Evolutionary conservation across 2,797 vertebrate genomes (phyloP), one percentile per base, ranked within the genome.

Genomic region (Malacoctenus gilli): DNA sequence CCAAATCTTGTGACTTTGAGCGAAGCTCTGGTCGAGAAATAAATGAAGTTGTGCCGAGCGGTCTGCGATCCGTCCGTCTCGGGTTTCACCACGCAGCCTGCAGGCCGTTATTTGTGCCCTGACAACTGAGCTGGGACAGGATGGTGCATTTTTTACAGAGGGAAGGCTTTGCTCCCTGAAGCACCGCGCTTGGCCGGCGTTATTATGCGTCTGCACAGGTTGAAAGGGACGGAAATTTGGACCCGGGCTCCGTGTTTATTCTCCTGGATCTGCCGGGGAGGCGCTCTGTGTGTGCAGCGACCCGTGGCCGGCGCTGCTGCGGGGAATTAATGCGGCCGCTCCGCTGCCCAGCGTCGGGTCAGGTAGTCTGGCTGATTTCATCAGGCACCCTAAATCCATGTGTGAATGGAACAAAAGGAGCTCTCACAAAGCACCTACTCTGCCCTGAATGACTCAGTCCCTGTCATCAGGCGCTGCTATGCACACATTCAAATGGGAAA

Each of bases 151-250:
- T 75, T 68, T 68, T 60, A 75, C 68, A 11, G 70, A 58, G 15
- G 34, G 12, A 70, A 58, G 15, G 34, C 31, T 61, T 77, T 49
- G 66, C 68, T 56, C 71, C 59, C 59, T 39, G 70, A 64, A 84
- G 75, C 66, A 28, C 57, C 57, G 68, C 57, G 72, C 86, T 89
- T 77, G 57, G 59, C 52, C 55, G 41, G 40, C 54, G 78, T 87
- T 57, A 55, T n/a, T 86, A 92, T 93, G 89, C 87, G 1, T 75
- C 72, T 63, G 52, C 90, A 92, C 86, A 85, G 66, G 54, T 74
- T 19, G 32, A 37, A 59, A 53, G 52, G 51, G 73, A 69, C 72
- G 90, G 89, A 91, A 91, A 91, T 89, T 60, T 19, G 42, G 63
- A 82, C 66, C 64, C 38, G 70, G 66, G 54, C 53, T 64, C 63